Conservation (phyloP, 2,888 invertebrate species). For the Cetonia aurata region DNA sequence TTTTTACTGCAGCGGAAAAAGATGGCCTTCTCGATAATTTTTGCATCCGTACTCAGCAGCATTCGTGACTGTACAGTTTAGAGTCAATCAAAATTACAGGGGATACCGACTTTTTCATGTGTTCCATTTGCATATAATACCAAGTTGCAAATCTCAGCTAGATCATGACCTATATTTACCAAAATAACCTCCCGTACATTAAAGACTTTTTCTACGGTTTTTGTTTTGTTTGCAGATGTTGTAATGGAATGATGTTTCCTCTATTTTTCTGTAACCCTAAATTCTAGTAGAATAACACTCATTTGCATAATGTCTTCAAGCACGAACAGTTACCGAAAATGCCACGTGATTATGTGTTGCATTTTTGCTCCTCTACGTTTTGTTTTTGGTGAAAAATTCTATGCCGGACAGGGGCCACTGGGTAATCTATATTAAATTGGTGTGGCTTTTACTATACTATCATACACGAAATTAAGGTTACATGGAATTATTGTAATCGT, state of each 20-base stretch:
- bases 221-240: slow-evolving; percentile 45
- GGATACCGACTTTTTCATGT: slow-evolving; percentile 42
- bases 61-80: slow-evolving; percentile 43
- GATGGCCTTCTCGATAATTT: slow-evolving; percentile 32
- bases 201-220: slow-evolving; percentile 33
- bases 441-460: neutral
- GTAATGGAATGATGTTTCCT: slow-evolving; percentile 43
- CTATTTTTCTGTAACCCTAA: slow-evolving; percentile 38
- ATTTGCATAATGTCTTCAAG: slow-evolving; percentile 47
- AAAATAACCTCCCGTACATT: slow-evolving; percentile 46
- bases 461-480: neutral
- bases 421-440: neutral
- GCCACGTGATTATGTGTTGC: slow-evolving; percentile 29
- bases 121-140: slow-evolving; percentile 55
- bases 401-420: neutral
- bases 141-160: slow-evolving; percentile 51
- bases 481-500: too few relatives aligned
- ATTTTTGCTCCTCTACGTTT: slow-evolving; percentile 18
- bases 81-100: slow-evolving; percentile 45
- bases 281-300: slow-evolving; percentile 44
- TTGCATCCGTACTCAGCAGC: slow-evolving; percentile 17
- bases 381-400: slow-evolving; percentile 17
- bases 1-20: slow-evolving; percentile 20
- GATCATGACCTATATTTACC: slow-evolving; percentile 55
- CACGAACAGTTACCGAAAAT: slow-evolving; percentile 43